Evolutionary conservation across 1,140 invertebrate genomes (phyloP).

Genomic region (Macrosteles quadrilineatus): DNA sequence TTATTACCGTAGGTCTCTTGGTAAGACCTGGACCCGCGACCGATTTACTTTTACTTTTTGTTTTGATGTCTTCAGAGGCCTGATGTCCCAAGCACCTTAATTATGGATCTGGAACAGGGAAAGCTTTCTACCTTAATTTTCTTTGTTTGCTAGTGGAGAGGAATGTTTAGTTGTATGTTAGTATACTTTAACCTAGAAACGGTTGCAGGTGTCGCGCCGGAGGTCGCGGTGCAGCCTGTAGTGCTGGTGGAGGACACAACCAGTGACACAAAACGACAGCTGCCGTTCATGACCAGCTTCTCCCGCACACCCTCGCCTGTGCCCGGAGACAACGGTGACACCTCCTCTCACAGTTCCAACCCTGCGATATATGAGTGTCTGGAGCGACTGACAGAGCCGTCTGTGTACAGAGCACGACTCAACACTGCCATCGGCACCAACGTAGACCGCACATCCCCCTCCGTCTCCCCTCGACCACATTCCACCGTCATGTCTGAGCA

Average conservation of each 20-base stretch:
- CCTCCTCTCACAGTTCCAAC: constrained; percentile 49
- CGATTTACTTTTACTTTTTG: too few species aligned
- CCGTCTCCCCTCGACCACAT: constrained; percentile 46
- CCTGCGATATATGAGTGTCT: constrained; percentile 52
- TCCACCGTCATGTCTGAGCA: constrained; percentile 41
- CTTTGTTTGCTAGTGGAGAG: too few species aligned
- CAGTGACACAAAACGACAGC: constrained; percentile 44
- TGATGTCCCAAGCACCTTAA: too few species aligned
- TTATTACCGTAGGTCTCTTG: too few species aligned
- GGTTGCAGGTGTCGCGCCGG: constrained; percentile 1
- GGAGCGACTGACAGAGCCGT: constrained; percentile 50
- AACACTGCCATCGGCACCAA: constrained; percentile 45
- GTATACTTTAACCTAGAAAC: not conserved
- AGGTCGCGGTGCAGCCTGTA: constrained; percentile 18
- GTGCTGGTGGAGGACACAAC: constrained; percentile 28
- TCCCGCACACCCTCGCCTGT: constrained; percentile 52
- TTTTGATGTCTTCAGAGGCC: too few species aligned
- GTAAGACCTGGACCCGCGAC: too few species aligned
- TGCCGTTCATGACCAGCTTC: constrained; percentile 54
- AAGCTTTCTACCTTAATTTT: too few species aligned
- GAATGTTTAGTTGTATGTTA: too few species aligned
- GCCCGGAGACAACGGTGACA: constrained; percentile 46
- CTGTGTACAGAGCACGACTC: constrained; percentile 49
- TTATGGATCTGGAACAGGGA: too few species aligned
- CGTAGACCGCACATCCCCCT: constrained; percentile 38